A percentile compares a stretch with the other conserved stretches of the same genome.
Conservation (phyloP, 2,113 vertebrate species). For the Urocolius indicus region DNA sequence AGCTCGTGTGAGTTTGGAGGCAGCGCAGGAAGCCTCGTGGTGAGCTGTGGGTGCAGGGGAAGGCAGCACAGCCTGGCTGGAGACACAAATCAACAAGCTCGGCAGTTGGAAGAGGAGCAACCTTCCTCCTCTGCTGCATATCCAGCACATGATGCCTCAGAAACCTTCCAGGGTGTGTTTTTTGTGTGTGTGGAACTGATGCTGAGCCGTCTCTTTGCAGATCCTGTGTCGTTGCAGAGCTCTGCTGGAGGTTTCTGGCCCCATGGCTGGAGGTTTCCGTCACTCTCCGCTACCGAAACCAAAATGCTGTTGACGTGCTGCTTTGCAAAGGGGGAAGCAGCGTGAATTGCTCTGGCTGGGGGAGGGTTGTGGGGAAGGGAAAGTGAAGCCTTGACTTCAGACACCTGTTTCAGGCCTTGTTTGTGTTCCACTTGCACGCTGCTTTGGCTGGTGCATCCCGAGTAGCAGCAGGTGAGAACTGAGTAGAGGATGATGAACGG, state of each 20-base stretch:
- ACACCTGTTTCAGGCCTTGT: neutral
- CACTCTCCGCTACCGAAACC: neutral
- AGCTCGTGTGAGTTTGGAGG: neutral
- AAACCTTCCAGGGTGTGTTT: neutral
- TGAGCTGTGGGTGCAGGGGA: neutral
- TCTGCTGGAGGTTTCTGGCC: neutral
- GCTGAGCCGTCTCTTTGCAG: neutral
- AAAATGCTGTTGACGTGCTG: neutral
- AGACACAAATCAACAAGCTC: neutral
- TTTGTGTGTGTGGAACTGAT: accelerated
- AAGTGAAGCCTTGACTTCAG: neutral
- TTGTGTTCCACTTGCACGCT: neutral
- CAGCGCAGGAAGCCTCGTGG: neutral
- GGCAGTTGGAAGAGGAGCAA: accelerated
- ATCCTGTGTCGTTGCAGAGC: accelerated
- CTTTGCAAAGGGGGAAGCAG: neutral
- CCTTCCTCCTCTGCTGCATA: neutral
- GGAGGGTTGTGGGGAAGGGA: neutral
- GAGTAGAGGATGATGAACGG: no score
- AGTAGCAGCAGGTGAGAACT: neutral
- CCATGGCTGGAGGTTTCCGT: neutral
- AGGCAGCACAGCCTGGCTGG: neutral
- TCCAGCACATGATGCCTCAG: neutral
- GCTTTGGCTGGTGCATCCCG: neutral
- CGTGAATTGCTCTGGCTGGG: neutral